Percentiles rank a stretch among this genome's conserved stretches.
These are phyloP conservation scores for Drosophila aff. DNA, from an alignment of 1,140 invertebrate species.

Conservation along the genomic window DNA sequence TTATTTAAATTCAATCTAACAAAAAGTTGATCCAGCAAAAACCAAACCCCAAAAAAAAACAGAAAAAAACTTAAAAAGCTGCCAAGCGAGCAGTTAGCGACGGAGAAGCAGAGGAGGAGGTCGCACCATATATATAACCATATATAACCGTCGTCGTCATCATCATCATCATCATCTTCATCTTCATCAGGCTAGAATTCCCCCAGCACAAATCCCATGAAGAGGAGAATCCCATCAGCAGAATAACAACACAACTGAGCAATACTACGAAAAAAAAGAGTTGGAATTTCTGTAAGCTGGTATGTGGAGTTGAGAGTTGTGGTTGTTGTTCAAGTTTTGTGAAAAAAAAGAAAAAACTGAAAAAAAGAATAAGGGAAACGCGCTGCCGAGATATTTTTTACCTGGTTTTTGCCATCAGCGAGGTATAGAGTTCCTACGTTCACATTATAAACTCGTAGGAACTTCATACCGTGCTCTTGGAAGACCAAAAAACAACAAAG, in stretches of 20 bases:
- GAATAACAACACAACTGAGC: slow-evolving; percentile 31
- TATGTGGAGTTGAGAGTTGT: slow-evolving; percentile 38
- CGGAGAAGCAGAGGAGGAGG: slow-evolving; percentile 13
- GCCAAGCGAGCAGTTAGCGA: slow-evolving; percentile 39
- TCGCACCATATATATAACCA: slow-evolving; percentile 28
- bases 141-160: slow-evolving; percentile 31
- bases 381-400: slow-evolving; percentile 62
- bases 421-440: slow-evolving; percentile 85
- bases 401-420: slow-evolving; percentile 85
- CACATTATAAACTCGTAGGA: slow-evolving; percentile 84
- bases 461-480: slow-evolving; percentile 86
- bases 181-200: slow-evolving; percentile 34
- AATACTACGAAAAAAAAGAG: slow-evolving; percentile 37
- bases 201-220: slow-evolving; percentile 45
- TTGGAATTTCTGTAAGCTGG: slow-evolving; percentile 56
- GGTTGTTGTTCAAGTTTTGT: slow-evolving; percentile 49
- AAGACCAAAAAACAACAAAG: slow-evolving; percentile 81
- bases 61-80: slow-evolving; percentile 31
- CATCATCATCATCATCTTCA: slow-evolving; percentile 16
- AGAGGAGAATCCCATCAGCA: slow-evolving; percentile 29
- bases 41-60: slow-evolving; percentile 16
- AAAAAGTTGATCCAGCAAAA: slow-evolving; percentile 39
- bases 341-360: slow-evolving; percentile 1
- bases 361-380: slow-evolving; percentile 46
- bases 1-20: slow-evolving; percentile 48